phyloP scores from a whole-genome alignment of 92 coral and sea anemone species.

The Phymanthus crucifer region DNA sequence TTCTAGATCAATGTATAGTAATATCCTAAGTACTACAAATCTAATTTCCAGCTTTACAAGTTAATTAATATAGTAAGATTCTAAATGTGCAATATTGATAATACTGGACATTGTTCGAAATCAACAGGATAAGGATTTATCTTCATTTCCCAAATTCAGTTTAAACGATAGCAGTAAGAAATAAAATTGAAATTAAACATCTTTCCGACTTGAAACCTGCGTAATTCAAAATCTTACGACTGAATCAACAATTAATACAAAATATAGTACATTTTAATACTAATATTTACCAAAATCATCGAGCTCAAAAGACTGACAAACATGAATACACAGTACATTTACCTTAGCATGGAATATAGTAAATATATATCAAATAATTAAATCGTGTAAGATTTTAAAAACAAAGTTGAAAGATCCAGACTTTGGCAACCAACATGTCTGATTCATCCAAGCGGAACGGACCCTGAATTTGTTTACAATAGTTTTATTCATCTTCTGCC shows the following conservation, averaged over 20 bases:
- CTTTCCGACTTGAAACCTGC: too few species aligned
- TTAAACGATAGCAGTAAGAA: too few species aligned
- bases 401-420: neutral
- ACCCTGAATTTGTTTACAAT: slow-evolving; percentile 3
- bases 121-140: too few species aligned
- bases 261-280: slow-evolving; percentile 1
- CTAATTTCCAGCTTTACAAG: neutral
- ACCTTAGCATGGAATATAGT: neutral
- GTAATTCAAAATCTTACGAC: too few species aligned
- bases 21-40: too few species aligned
- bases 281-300: slow-evolving; percentile 25
- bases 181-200: too few species aligned
- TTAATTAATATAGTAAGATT: too few species aligned
- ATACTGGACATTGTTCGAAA: too few species aligned
- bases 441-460: neutral
- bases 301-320: neutral
- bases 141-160: too few species aligned
- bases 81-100: too few species aligned
- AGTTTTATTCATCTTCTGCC: neutral
- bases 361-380: neutral
- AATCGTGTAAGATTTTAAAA: neutral
- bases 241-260: neutral
- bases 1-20: too few species aligned
- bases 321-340: slow-evolving; percentile 17
- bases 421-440: neutral